phyloP scores from a whole-genome alignment of 2,888 invertebrate species.

The Tetranychus truncatus region DNA sequence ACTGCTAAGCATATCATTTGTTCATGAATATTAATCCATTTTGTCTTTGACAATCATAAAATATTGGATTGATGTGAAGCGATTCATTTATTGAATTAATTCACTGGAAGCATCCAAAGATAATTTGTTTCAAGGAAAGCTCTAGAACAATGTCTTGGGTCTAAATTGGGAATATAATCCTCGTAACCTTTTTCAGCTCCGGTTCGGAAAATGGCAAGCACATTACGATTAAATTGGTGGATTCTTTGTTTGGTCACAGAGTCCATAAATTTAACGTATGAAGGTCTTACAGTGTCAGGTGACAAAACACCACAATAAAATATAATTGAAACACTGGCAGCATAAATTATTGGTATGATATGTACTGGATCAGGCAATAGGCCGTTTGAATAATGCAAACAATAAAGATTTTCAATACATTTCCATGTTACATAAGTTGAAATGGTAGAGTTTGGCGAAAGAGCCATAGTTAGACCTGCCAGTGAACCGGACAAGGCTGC shows the following conservation, averaged over 20 bases:
- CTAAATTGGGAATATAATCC: constrained; percentile 17
- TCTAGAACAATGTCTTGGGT: not conserved
- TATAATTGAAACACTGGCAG: not conserved
- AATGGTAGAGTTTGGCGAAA: constrained; percentile 55
- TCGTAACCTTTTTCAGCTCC: constrained; percentile 26
- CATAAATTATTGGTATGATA: not conserved
- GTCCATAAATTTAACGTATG: constrained; percentile 26
- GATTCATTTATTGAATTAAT: not conserved
- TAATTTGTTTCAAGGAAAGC: constrained; percentile 1
- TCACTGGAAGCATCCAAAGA: not conserved
- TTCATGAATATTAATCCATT: too few species aligned
- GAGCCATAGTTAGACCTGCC: constrained; percentile 49
- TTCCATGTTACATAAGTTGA: constrained; percentile 66
- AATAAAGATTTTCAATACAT: constrained; percentile 47
- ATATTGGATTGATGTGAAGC: not conserved
- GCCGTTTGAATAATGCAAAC: not conserved
- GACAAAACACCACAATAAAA: constrained; percentile 21
- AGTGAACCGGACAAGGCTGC: constrained; percentile 52
- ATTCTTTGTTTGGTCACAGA: constrained; percentile 25
- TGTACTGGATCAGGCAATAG: not conserved
- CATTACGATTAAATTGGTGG: constrained; percentile 25
- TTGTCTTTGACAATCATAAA: too few species aligned
- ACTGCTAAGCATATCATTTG: too few species aligned
- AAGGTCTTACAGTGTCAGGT: constrained; percentile 26
- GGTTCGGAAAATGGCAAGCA: constrained; percentile 27